Evolutionary conservation across 2,888 invertebrate species (phyloP).

Genomic region (Incurvaria masculella): DNA sequence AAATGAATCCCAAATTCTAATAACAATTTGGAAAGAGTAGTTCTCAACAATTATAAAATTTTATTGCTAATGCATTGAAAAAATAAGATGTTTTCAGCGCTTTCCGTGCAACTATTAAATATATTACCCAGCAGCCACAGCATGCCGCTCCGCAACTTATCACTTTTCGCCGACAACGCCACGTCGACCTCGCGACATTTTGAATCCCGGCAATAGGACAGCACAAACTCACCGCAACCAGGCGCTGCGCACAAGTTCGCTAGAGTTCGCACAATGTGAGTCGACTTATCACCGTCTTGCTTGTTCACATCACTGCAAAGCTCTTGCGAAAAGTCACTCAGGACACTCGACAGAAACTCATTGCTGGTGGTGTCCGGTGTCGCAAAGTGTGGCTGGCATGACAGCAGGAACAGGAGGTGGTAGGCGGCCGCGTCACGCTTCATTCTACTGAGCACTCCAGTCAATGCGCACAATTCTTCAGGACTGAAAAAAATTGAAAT

Average conservation of each 20-base stretch:
- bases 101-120: conserved; percentile 18
- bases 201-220: conserved; percentile 18
- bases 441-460: too few relatives aligned
- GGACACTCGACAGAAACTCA: too few relatives aligned
- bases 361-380: too few relatives aligned
- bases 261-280: conserved; percentile 28
- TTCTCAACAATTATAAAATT: too few relatives aligned
- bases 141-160: conserved; percentile 20
- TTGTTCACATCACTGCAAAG: conserved; percentile 13
- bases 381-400: conserved; percentile 30
- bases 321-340: conserved; percentile 9
- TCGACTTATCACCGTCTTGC: conserved; percentile 20
- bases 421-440: conserved; percentile 8
- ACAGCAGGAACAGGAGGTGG: conserved; percentile 30
- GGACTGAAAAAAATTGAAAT: too few relatives aligned
- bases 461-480: too few relatives aligned
- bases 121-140: conserved; percentile 40
- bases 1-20: too few relatives aligned
- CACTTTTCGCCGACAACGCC: conserved; percentile 19
- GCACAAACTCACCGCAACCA: conserved; percentile 19
- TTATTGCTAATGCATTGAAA: too few relatives aligned
- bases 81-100: conserved; percentile 13
- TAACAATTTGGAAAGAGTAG: too few relatives aligned
- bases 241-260: conserved; percentile 26
- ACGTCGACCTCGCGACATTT: conserved; percentile 14